Evolutionary conservation across 30 jellyfish, hydroid and myxozoan genomes (phyloP).

Genomic region (Pelagia noctiluca): DNA sequence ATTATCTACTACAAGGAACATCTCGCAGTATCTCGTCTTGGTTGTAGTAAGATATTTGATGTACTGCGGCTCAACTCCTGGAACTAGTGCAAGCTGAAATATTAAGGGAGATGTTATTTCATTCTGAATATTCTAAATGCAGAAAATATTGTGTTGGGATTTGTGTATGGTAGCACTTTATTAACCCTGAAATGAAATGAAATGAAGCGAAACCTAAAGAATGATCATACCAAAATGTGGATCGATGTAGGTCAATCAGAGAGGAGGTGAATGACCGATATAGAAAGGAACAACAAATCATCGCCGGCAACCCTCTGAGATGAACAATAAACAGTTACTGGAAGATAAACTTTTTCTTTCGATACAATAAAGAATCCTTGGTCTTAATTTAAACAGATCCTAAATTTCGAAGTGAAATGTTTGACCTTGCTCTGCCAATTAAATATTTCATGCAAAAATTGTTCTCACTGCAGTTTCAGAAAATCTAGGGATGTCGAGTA

Average conservation of each 20-base stretch:
- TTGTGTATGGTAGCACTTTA: neutral
- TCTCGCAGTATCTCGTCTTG: constrained; percentile 72
- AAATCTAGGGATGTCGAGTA: no score
- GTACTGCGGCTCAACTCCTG: constrained; percentile 78
- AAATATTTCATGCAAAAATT: no score
- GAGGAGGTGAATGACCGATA: no score
- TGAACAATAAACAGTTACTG: no score
- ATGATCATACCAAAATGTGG: neutral
- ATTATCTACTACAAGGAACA: constrained; percentile 66
- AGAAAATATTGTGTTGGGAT: neutral
- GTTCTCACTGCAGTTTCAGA: no score
- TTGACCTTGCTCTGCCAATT: no score
- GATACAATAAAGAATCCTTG: no score
- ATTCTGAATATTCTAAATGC: neutral
- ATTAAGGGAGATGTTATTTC: neutral
- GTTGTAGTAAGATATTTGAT: constrained; percentile 60
- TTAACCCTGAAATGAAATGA: neutral
- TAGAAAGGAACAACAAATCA: no score
- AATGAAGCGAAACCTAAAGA: neutral
- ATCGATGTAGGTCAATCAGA: neutral
- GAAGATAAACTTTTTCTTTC: no score
- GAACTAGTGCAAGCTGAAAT: constrained; percentile 24
- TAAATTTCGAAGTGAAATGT: no score
- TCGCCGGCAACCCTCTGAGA: no score
- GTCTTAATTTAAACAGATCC: no score